phyloP scores from a whole-genome alignment of 2,888 invertebrate genomes.

The Tillus elongatus region DNA sequence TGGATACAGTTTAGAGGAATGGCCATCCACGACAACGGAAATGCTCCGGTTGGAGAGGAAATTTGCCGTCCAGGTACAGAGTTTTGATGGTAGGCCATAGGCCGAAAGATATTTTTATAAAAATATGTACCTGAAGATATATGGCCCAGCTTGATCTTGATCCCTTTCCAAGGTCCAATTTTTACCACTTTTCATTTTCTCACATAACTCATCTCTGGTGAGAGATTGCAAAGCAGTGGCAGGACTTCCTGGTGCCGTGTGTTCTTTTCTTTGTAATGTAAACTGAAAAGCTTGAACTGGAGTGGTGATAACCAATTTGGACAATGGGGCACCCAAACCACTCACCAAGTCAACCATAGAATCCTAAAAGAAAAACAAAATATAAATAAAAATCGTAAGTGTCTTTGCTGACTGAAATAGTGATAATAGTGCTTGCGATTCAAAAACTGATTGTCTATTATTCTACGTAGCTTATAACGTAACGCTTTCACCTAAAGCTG shows the following conservation, averaged over 20 bases:
- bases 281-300: slow-evolving; percentile 63
- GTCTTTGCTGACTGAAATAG: too few species aligned
- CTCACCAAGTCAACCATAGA: slow-evolving; percentile 64
- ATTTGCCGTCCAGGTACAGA: too few species aligned
- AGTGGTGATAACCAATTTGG: slow-evolving; percentile 61
- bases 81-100: too few species aligned
- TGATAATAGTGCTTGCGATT: too few species aligned
- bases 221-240: slow-evolving; percentile 50
- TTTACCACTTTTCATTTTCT: slow-evolving; percentile 48
- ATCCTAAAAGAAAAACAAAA: slow-evolving; percentile 50
- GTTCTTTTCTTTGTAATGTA: slow-evolving; percentile 52
- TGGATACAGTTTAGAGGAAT: too few species aligned
- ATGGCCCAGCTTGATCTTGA: slow-evolving; percentile 68
- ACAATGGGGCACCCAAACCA: slow-evolving; percentile 60
- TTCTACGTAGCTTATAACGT: too few species aligned
- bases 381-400: too few species aligned
- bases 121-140: slow-evolving; percentile 66
- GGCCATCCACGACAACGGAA: too few species aligned
- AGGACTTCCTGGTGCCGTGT: slow-evolving; percentile 62
- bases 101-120: too few species aligned
- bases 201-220: slow-evolving; percentile 54
- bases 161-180: slow-evolving; percentile 68
- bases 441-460: too few species aligned
- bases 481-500: too few species aligned
- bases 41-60: too few species aligned